These are phyloP conservation scores for Acanthurus tractus DNA, from an alignment of 2,797 vertebrate genomes.

Conservation along the genomic window DNA sequence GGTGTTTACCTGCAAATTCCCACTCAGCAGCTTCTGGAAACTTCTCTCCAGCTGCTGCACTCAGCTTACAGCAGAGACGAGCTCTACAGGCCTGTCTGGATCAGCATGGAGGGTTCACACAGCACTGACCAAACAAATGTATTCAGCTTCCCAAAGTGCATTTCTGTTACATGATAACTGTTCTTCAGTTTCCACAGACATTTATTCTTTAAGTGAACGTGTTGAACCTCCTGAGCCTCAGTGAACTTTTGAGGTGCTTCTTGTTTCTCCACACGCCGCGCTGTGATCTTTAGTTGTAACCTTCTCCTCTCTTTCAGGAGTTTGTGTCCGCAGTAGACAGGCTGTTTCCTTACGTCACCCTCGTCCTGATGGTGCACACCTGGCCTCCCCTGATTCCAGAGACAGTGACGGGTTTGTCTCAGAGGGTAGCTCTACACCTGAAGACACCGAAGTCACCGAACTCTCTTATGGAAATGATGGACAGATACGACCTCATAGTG, in stretches of 20 bases:
- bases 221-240: too few relatives aligned
- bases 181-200: neutral
- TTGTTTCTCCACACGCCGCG: too few relatives aligned
- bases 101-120: slow-evolving; percentile 79
- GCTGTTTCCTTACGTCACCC: slow-evolving; percentile 85
- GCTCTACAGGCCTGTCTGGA: slow-evolving; percentile 84
- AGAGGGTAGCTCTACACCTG: slow-evolving; percentile 85
- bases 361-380: slow-evolving; percentile 73
- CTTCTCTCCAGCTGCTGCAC: slow-evolving; percentile 77
- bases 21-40: slow-evolving; percentile 75
- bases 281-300: neutral
- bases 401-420: slow-evolving; percentile 65
- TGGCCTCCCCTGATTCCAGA: slow-evolving; percentile 30
- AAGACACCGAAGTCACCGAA: slow-evolving; percentile 33
- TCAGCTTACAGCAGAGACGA: slow-evolving; percentile 59
- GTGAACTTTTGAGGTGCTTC: neutral
- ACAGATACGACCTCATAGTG: slow-evolving; percentile 77
- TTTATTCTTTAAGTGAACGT: neutral
- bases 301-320: slow-evolving; percentile 52
- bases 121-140: slow-evolving; percentile 58
- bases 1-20: slow-evolving; percentile 80
- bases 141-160: neutral
- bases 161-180: neutral
- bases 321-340: slow-evolving; percentile 78
- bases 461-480: slow-evolving; percentile 63